phyloP scores from a whole-genome alignment of 2,888 invertebrate species.

The Glaucopsyche alexis region DNA sequence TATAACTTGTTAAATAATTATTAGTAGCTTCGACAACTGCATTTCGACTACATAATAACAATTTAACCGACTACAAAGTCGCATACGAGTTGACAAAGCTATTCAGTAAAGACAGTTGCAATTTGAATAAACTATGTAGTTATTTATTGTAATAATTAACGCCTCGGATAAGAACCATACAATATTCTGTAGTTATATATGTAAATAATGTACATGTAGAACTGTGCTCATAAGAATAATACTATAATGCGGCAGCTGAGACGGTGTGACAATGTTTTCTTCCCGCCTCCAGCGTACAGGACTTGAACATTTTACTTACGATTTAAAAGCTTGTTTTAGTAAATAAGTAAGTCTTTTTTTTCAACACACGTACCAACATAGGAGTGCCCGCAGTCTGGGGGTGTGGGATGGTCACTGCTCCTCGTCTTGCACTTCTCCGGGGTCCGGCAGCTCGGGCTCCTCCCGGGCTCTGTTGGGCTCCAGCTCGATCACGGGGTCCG shows the following conservation, averaged over 20 bases:
- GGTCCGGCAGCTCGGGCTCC: constrained; percentile 51
- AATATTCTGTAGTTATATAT: background rate
- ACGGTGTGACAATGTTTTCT: background rate
- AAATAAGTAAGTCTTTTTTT: constrained; percentile 15
- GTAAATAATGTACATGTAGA: background rate
- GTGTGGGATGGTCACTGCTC: constrained; percentile 52
- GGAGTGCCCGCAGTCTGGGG: constrained; percentile 46
- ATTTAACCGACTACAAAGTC: background rate
- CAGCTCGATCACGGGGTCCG: constrained; percentile 89
- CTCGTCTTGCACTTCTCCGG: constrained; percentile 45
- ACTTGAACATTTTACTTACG: background rate
- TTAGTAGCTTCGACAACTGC: background rate
- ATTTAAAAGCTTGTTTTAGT: constrained; percentile 12
- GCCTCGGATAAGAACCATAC: background rate
- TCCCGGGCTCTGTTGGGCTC: constrained; percentile 72
- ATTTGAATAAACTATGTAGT: background rate
- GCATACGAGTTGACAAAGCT: background rate
- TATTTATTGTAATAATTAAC: background rate
- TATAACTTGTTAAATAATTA: background rate
- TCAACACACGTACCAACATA: constrained; percentile 46
- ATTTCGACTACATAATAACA: background rate
- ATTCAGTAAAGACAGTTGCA: background rate
- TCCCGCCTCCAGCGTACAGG: background rate
- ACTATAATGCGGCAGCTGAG: background rate
- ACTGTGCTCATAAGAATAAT: constrained; percentile 14